Conservation (phyloP, 2,797 vertebrate genomes). For the Linurgus olivaceus region DNA sequence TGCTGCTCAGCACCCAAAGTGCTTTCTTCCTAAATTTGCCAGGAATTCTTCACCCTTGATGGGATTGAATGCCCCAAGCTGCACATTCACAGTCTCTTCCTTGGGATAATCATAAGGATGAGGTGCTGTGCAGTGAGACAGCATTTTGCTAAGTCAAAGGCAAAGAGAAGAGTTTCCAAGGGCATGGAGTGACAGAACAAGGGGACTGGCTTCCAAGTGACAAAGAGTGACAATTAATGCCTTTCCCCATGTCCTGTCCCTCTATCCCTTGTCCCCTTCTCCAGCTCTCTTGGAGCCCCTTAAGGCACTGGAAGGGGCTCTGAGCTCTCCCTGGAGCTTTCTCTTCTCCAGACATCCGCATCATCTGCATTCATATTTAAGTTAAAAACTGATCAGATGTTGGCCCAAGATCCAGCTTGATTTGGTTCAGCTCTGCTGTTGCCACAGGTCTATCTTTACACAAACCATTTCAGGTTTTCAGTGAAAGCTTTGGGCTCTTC, state of each 20-base stretch:
- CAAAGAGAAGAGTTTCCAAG: background rate
- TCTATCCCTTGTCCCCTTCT: background rate
- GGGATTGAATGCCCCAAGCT: background rate
- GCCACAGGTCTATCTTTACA: fast-evolving
- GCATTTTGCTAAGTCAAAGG: background rate
- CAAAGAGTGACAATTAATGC: background rate
- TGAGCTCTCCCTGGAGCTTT: fast-evolving
- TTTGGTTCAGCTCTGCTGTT: background rate
- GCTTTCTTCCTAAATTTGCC: conserved; percentile 20
- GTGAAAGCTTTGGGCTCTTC: background rate
- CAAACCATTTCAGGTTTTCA: background rate
- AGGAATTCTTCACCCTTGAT: conserved; percentile 4
- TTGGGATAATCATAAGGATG: background rate
- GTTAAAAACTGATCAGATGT: background rate
- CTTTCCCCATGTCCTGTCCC: fast-evolving
- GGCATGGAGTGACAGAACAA: background rate
- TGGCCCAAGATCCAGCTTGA: background rate
- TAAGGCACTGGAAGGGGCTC: background rate
- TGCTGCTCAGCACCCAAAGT: background rate
- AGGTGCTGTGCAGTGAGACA: background rate
- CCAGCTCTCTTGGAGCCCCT: background rate
- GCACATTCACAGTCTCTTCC: background rate
- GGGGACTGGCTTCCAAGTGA: background rate
- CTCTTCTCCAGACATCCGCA: background rate
- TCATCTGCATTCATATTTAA: background rate